Evolutionary conservation across 2,888 invertebrate species (phyloP), one percentile per base, ranked within the genome.

Genomic region (Phymatocera aterrima): DNA sequence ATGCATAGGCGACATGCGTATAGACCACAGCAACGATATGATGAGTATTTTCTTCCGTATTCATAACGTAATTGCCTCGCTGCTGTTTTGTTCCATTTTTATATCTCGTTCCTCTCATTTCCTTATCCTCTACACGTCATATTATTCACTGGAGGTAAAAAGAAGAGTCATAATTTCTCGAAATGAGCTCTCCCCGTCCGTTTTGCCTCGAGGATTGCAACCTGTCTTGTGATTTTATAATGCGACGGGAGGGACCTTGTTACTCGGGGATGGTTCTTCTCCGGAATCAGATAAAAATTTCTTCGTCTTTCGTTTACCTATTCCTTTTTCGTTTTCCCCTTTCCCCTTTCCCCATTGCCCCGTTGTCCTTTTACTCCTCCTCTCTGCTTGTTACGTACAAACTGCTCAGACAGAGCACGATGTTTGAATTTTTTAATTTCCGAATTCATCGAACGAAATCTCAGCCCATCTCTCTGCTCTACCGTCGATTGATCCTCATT

Each of bases 41-140:
- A n/a, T n/a, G n/a, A n/a, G n/a, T 78, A 78, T 78, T 61, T 18
- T 78, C 74, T 46, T 78, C 68, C 60, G 60, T 78, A 61, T 78
- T 61, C 57, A 72, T 72, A 60, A 54, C 61, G 21, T 57, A 68
- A 78, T 78, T 68, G n/a, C 68, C 15, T 46, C 6, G 4, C 46
- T 24, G 15, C 40, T 24, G 12, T 65, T 24, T 24, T 15, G 24
- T 12, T 65, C 12, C 21, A 21, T 43, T 3, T 34, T 34, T 6
- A n/a, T 15, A 2, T 37, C n/a, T 60, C 8, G 6, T 37, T 18
- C 37, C 8, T 37, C 10, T 64, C 31, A 61, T 37, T 5, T 40
- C 37, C 40, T 21, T 37, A n/a, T 3, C 12, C 37, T 43, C 40
- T 37, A 15, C 60, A n/a, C 37, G 68, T 68, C 46, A 24, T 68